Percentiles rank a stretch among this genome's conserved stretches.
phyloP scores from a whole-genome alignment of 2,888 invertebrate species.

The Teleogryllus oceanicus region DNA sequence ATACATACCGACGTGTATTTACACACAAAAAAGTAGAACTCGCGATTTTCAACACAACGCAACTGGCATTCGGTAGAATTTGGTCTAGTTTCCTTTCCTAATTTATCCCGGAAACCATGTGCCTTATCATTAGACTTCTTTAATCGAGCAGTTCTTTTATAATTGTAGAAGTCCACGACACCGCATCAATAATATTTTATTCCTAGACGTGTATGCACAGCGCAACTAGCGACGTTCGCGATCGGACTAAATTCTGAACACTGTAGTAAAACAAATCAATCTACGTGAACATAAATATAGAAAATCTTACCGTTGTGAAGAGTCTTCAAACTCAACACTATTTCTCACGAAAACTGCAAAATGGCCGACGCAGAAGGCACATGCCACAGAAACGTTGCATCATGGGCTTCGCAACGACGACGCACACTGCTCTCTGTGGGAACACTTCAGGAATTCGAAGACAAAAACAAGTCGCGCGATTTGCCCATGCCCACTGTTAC shows the following conservation, averaged over 20 bases:
- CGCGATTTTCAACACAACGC: neutral
- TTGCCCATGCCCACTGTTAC: too few species aligned
- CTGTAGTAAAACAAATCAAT: conserved; percentile 19
- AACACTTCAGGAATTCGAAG: conserved; percentile 21
- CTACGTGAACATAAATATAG: conserved; percentile 18
- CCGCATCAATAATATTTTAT: conserved; percentile 32
- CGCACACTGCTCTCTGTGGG: conserved; percentile 34
- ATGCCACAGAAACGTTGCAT: conserved; percentile 60
- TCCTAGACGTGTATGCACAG: neutral
- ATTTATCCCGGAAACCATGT: conserved; percentile 46
- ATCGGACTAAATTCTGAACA: neutral
- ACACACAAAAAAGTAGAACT: neutral
- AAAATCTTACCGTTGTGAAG: conserved; percentile 57
- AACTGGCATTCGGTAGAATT: neutral
- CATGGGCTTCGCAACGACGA: conserved; percentile 46
- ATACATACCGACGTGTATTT: neutral
- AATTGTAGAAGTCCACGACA: conserved; percentile 33
- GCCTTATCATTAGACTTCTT: conserved; percentile 50
- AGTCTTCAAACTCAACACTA: conserved; percentile 59
- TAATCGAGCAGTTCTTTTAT: conserved; percentile 36
- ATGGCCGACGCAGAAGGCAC: conserved; percentile 66
- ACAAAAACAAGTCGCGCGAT: neutral
- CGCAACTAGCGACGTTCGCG: neutral
- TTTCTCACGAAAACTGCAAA: conserved; percentile 64
- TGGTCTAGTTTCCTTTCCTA: neutral